These are phyloP conservation scores for Ageneiosus marmoratus DNA, from an alignment of 2,113 vertebrate genomes.

Conservation along the genomic window DNA sequence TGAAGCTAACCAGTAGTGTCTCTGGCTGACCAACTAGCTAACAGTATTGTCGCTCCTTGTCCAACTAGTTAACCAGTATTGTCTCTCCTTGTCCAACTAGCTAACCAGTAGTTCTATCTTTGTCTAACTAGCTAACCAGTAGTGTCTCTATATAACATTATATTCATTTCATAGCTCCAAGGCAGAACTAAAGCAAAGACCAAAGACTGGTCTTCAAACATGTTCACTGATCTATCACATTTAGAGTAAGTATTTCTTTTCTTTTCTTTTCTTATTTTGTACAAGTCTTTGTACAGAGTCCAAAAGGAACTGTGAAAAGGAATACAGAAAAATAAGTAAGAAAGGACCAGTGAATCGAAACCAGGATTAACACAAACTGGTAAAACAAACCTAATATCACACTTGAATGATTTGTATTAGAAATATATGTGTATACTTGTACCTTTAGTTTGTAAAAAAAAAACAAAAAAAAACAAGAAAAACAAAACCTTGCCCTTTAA, in stretches of 20 bases:
- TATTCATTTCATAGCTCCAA: neutral
- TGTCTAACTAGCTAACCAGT: too few species aligned
- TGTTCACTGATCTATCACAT: neutral
- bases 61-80: too few species aligned
- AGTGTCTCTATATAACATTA: neutral
- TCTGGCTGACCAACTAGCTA: too few species aligned
- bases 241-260: neutral
- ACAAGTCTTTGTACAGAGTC: neutral
- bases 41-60: too few species aligned
- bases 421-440: neutral
- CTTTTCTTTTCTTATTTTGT: neutral
- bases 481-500: neutral
- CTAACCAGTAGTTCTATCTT: too few species aligned
- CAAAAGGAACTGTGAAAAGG: neutral
- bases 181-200: neutral
- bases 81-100: too few species aligned
- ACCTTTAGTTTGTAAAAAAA: neutral
- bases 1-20: neutral
- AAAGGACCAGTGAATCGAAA: neutral
- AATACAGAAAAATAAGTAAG: neutral
- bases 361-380: neutral
- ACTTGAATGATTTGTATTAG: neutral
- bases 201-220: neutral
- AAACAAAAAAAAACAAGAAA: too few species aligned
- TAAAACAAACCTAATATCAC: neutral